A percentile compares a stretch with the other conserved stretches of the same genome.
phyloP scores from a whole-genome alignment of 2,113 vertebrate genomes.

The Ammodramus savannarum region DNA sequence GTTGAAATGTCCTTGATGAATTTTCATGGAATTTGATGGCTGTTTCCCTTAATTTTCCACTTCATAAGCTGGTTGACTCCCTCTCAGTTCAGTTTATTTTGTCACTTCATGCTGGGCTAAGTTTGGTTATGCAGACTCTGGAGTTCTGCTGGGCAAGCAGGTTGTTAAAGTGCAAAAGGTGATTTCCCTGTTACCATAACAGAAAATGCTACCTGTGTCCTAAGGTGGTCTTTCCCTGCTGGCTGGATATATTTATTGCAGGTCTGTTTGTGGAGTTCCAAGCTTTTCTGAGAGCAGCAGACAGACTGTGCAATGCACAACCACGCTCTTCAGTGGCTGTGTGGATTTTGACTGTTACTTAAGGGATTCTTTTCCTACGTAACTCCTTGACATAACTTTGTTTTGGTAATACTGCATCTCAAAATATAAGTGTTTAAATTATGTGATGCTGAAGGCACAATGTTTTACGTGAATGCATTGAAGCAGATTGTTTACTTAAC shows the following conservation, averaged over 20 bases:
- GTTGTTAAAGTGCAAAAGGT: background rate
- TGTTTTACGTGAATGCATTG: background rate
- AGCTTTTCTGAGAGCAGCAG: background rate
- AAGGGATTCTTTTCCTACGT: background rate
- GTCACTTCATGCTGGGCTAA: background rate
- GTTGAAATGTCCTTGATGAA: background rate
- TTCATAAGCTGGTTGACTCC: background rate
- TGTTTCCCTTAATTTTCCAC: background rate
- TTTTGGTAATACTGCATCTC: background rate
- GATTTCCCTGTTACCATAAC: background rate
- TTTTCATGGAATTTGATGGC: background rate
- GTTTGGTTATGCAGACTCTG: background rate
- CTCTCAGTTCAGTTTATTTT: background rate
- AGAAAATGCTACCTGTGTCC: background rate
- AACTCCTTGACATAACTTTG: background rate
- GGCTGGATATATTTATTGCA: background rate
- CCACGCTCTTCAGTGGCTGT: rapidly evolving
- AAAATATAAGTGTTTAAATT: background rate
- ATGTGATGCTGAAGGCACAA: background rate
- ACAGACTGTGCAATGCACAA: background rate
- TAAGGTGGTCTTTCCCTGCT: background rate
- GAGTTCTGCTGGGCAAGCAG: background rate
- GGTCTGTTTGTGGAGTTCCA: background rate
- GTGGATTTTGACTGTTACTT: background rate
- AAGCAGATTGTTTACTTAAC: background rate